These are phyloP conservation scores for Tyria jacobaeae DNA, from an alignment of 2,888 invertebrate species.

Conservation along the genomic window DNA sequence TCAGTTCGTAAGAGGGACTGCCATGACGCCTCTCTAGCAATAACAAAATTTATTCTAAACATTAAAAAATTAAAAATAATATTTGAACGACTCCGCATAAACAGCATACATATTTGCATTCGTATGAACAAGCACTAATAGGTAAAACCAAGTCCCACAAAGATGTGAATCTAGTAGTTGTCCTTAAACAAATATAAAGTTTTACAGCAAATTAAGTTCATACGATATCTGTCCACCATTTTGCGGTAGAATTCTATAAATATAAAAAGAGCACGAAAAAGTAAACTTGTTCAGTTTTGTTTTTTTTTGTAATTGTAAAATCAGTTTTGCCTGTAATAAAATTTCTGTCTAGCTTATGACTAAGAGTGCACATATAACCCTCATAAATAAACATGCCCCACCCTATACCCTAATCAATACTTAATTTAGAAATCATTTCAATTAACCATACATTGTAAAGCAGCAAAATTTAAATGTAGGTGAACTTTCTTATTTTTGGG, in stretches of 20 bases:
- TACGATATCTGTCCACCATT: neutral
- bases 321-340: neutral
- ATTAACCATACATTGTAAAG: no score
- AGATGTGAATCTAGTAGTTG: conserved; percentile 11
- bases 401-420: no score
- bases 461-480: no score
- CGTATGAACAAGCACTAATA: conserved; percentile 4
- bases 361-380: neutral
- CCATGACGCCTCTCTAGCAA: no score
- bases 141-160: conserved; percentile 10
- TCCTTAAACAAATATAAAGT: conserved; percentile 35
- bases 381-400: no score
- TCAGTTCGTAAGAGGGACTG: no score
- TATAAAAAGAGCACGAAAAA: neutral
- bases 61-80: no score
- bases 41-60: no score
- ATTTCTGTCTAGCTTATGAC: neutral
- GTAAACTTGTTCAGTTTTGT: neutral
- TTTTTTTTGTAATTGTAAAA: no score
- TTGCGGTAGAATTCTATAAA: neutral
- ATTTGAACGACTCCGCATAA: no score
- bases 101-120: neutral
- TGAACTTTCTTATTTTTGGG: no score
- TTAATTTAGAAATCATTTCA: no score
- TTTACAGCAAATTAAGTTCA: conserved; percentile 9